Evolutionary conservation across 1,140 invertebrate genomes (phyloP).

Genomic region (Adelges cooleyi): DNA sequence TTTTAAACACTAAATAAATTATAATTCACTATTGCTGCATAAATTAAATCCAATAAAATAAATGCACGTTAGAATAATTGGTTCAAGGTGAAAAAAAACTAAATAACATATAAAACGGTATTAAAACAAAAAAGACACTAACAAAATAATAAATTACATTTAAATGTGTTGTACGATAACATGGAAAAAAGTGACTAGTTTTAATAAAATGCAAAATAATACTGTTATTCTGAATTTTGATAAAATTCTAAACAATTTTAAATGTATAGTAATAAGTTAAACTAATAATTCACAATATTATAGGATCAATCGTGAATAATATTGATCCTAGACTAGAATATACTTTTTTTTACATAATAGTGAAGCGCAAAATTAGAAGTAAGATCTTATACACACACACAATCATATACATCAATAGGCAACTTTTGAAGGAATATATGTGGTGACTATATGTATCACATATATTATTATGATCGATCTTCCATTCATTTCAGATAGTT

Average conservation of each 20-base stretch:
- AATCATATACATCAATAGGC: background rate
- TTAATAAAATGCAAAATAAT: constrained; percentile 24
- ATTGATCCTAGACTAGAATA: constrained; percentile 7
- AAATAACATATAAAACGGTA: background rate
- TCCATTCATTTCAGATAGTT: background rate
- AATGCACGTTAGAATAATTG: no score
- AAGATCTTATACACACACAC: background rate
- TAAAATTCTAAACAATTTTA: constrained; percentile 11
- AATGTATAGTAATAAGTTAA: background rate
- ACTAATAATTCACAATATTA: background rate
- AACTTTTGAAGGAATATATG: constrained; percentile 1
- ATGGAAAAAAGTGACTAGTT: constrained; percentile 20
- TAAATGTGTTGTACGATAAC: background rate
- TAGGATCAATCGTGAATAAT: background rate
- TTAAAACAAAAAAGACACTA: background rate
- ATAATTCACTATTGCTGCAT: no score
- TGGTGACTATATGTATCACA: constrained; percentile 1
- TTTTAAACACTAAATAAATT: no score
- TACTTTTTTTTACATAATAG: background rate
- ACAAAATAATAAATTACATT: background rate
- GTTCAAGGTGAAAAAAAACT: background rate
- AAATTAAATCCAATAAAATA: no score
- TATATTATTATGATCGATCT: background rate
- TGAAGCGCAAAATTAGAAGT: background rate
- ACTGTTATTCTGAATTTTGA: background rate